Conservation (phyloP, 2,797 vertebrate species). For the Coregonus suidteri region DNA sequence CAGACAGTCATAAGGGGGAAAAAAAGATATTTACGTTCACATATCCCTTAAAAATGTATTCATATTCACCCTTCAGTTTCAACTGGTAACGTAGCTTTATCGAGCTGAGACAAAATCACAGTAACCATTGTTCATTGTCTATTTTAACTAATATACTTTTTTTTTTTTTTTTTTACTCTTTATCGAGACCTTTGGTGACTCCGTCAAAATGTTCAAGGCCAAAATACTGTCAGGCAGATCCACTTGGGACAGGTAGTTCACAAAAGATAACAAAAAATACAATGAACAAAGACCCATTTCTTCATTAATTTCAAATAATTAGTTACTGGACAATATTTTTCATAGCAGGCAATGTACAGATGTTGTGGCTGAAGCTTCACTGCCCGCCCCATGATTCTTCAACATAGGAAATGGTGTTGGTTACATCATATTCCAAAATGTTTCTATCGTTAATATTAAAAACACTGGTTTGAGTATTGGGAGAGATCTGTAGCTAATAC, state of each 20-base stretch:
- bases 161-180: slow-evolving; percentile 21
- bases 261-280: slow-evolving; percentile 27
- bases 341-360: not conserved
- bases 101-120: slow-evolving; percentile 44
- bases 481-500: not conserved
- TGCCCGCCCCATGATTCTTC: not conserved
- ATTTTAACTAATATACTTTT: slow-evolving; percentile 42
- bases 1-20: slow-evolving; percentile 43
- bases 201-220: slow-evolving; percentile 42
- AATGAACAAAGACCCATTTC: not conserved
- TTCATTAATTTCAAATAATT: not conserved
- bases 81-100: slow-evolving; percentile 43
- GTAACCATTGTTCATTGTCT: slow-evolving; percentile 17
- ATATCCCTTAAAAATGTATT: slow-evolving; percentile 5
- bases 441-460: slow-evolving; percentile 1
- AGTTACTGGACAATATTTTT: not conserved
- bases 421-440: not conserved
- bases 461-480: not conserved
- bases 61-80: not conserved
- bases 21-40: slow-evolving; percentile 71
- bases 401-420: not conserved
- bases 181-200: slow-evolving; percentile 70
- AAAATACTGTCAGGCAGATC: slow-evolving; percentile 30
- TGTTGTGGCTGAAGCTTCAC: not conserved
- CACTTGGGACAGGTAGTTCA: slow-evolving; percentile 45